Percentiles rank a stretch among this genome's conserved stretches.
Conservation (phyloP, 2,113 vertebrate genomes). For the Pseudolaguvia tuberculata region DNA sequence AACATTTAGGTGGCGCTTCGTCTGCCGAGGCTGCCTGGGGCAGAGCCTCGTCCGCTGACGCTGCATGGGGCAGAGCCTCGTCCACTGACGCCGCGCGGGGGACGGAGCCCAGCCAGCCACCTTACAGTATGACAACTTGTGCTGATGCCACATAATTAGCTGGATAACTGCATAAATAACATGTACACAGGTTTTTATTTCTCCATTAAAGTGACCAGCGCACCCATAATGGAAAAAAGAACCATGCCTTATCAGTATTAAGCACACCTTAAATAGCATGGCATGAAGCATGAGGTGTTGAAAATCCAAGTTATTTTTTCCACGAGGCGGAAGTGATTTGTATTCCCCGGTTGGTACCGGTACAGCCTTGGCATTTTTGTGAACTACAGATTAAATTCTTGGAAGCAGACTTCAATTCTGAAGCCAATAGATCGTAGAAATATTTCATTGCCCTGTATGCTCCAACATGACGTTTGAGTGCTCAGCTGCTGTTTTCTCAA, state of each 20-base stretch:
- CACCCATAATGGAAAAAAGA: neutral
- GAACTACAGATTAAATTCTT: conserved; percentile 47
- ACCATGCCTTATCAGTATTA: conserved; percentile 34
- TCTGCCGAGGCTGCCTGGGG: no score
- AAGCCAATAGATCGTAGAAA: conserved; percentile 50
- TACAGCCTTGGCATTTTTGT: conserved; percentile 41
- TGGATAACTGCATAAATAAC: no score
- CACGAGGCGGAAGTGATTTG: conserved; percentile 38
- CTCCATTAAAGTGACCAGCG: no score
- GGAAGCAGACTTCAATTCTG: conserved; percentile 48
- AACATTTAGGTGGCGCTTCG: no score
- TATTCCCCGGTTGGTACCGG: conserved; percentile 34
- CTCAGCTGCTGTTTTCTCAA: conserved; percentile 29
- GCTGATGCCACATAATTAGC: no score
- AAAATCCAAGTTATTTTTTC: conserved; percentile 26
- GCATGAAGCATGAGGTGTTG: conserved; percentile 25
- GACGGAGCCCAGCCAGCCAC: no score
- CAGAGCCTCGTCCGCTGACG: no score
- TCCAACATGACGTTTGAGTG: conserved; percentile 12
- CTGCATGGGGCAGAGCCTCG: no score
- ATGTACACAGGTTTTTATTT: no score
- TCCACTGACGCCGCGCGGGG: no score
- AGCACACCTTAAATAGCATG: conserved; percentile 39
- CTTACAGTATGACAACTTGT: no score
- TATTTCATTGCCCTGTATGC: conserved; percentile 44